phyloP scores from a whole-genome alignment of 2,888 invertebrate species.

The Candidula unifasciata region DNA sequence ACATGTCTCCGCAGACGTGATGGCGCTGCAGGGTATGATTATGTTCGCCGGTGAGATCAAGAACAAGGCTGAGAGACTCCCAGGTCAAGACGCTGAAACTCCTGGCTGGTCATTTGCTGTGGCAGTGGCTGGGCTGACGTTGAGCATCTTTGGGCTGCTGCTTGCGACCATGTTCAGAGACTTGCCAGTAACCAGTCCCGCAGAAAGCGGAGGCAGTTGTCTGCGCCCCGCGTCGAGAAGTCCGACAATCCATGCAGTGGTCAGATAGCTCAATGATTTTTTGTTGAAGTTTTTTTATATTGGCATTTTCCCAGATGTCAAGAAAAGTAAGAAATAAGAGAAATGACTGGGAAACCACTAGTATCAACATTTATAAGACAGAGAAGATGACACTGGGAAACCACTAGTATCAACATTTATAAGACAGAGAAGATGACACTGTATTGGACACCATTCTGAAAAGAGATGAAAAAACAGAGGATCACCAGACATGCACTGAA shows the following conservation, averaged over 20 bases:
- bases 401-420: too few relatives aligned
- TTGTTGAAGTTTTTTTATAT: not conserved
- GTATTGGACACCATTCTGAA: too few relatives aligned
- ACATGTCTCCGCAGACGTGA: constrained; percentile 41
- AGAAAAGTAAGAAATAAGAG: too few relatives aligned
- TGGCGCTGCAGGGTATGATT: constrained; percentile 49
- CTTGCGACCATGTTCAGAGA: constrained; percentile 48
- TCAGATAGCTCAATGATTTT: not conserved
- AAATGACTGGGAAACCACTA: too few relatives aligned
- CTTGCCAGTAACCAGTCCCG: constrained; percentile 18
- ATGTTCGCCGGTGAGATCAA: constrained; percentile 53
- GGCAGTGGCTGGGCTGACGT: constrained; percentile 37
- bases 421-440: too few relatives aligned
- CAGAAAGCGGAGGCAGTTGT: constrained; percentile 28
- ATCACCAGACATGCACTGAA: too few relatives aligned
- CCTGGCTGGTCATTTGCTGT: constrained; percentile 48
- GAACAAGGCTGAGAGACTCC: constrained; percentile 47
- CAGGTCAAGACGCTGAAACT: constrained; percentile 52
- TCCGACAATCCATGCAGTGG: not conserved
- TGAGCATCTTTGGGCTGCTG: constrained; percentile 38
- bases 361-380: too few relatives aligned
- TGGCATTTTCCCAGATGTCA: too few relatives aligned
- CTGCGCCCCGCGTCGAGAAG: constrained; percentile 32
- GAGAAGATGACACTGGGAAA: too few relatives aligned
- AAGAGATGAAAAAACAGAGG: too few relatives aligned